phyloP scores from a whole-genome alignment of 2,888 invertebrate species.

The Lochmaea capreae region DNA sequence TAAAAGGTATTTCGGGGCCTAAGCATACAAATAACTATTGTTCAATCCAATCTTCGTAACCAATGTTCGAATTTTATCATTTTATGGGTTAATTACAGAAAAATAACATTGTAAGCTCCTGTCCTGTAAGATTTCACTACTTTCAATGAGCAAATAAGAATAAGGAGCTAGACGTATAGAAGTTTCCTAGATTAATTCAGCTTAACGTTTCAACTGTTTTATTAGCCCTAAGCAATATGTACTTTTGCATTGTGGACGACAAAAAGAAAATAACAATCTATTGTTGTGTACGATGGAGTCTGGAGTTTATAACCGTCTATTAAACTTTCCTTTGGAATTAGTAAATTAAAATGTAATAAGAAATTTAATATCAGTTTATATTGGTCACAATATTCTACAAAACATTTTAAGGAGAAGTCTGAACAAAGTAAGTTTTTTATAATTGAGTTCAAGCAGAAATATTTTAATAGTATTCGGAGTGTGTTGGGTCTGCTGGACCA shows the following conservation, averaged over 20 bases:
- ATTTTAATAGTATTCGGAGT: no score
- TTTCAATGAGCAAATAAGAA: conserved; percentile 20
- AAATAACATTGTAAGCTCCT: not conserved
- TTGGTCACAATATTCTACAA: not conserved
- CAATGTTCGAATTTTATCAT: no score
- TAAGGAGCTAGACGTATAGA: not conserved
- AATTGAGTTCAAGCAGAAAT: no score
- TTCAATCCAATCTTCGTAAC: no score
- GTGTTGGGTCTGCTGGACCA: no score
- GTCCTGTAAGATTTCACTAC: conserved; percentile 1
- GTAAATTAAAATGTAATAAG: not conserved
- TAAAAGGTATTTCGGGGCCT: no score
- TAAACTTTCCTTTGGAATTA: conserved; percentile 5
- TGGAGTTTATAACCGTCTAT: conserved; percentile 21
- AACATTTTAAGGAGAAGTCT: not conserved
- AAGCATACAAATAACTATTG: no score
- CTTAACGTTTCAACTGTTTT: conserved; percentile 26
- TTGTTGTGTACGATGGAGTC: conserved; percentile 12
- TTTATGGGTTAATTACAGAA: not conserved
- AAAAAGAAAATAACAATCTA: conserved; percentile 28
- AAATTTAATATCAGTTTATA: not conserved
- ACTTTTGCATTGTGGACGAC: conserved; percentile 17
- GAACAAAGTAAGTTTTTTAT: no score
- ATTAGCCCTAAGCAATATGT: conserved; percentile 24
- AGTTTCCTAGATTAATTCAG: conserved; percentile 21